These are phyloP conservation scores for Hirtodrosophila confusa DNA, from an alignment of 2,888 invertebrate species.

Conservation along the genomic window DNA sequence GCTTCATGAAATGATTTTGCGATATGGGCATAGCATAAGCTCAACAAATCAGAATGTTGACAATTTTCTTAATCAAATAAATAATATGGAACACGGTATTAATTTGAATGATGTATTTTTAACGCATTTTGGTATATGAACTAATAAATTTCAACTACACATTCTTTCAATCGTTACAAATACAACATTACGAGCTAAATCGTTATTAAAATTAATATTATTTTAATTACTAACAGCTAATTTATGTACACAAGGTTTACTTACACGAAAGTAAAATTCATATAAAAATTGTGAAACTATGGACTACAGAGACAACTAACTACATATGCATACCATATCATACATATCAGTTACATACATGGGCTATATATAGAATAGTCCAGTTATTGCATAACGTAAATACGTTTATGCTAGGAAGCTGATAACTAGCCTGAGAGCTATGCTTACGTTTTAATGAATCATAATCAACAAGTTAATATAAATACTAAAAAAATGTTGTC, in stretches of 20 bases:
- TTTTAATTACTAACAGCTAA: conserved; percentile 43
- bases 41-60: no score
- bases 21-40: no score
- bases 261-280: conserved; percentile 65
- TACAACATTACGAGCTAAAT: conserved; percentile 53
- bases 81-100: conserved; percentile 5
- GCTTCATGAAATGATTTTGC: no score
- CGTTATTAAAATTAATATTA: conserved; percentile 34
- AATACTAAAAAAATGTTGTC: conserved; percentile 30
- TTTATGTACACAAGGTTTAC: conserved; percentile 65
- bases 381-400: conserved; percentile 9
- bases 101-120: conserved; percentile 55
- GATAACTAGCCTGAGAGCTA: conserved; percentile 37
- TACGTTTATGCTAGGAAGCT: conserved; percentile 49
- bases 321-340: conserved; percentile 30
- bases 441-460: conserved; percentile 20
- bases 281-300: conserved; percentile 58
- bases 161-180: conserved; percentile 37
- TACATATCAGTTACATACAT: conserved; percentile 33
- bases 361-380: conserved; percentile 12
- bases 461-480: conserved; percentile 15
- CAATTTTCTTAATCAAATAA: no score
- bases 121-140: conserved; percentile 56
- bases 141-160: conserved; percentile 66
- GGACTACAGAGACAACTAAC: conserved; percentile 43